Conservation (phyloP, 1,140 invertebrate species). For the Coptotermes formosanus region DNA sequence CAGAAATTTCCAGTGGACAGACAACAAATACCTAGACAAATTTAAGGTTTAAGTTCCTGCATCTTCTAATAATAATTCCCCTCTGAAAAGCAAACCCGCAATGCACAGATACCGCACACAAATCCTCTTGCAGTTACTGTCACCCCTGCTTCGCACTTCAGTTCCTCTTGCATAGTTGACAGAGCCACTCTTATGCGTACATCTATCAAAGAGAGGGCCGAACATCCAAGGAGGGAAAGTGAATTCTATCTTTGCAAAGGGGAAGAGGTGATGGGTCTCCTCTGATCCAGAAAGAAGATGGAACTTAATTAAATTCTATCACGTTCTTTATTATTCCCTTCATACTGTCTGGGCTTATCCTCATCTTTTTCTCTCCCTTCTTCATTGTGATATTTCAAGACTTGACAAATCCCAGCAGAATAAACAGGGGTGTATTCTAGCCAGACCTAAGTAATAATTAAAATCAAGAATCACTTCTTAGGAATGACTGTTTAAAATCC, state of each 20-base stretch:
- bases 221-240: neutral
- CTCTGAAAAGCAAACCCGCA: neutral
- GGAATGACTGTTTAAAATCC: no score
- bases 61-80: neutral
- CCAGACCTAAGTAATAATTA: neutral
- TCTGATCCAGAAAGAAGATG: neutral
- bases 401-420: neutral
- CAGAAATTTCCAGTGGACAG: no score
- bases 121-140: neutral
- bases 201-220: neutral
- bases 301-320: conserved; percentile 2
- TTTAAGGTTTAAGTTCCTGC: neutral
- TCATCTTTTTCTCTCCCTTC: neutral
- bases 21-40: no score
- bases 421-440: neutral
- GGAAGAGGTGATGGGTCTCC: conserved; percentile 7
- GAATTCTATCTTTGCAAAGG: neutral
- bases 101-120: neutral
- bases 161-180: neutral
- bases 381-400: neutral
- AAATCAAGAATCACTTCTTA: neutral
- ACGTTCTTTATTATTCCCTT: neutral
- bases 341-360: neutral
- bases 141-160: neutral
- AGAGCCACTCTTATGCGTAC: neutral